These are phyloP conservation scores for Rhogogaster chlorosoma DNA, from an alignment of 2,888 invertebrate species.

Conservation along the genomic window DNA sequence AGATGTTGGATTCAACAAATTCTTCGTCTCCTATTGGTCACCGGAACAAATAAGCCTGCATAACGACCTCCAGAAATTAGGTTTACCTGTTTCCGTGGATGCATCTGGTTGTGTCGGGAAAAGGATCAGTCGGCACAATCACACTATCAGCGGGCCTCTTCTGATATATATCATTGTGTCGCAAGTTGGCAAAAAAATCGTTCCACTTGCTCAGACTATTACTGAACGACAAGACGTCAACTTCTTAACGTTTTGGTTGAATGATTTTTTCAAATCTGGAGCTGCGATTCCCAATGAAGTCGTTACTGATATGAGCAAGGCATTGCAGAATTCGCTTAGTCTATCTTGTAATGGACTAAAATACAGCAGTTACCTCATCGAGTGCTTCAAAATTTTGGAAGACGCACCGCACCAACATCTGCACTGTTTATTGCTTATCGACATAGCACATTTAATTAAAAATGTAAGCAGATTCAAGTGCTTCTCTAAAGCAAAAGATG, in stretches of 20 bases:
- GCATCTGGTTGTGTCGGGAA: neutral
- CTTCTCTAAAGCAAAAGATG: neutral
- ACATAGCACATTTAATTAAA: slow-evolving; percentile 30
- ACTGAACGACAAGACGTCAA: slow-evolving; percentile 53
- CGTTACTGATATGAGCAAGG: too few relatives aligned
- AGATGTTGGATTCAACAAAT: slow-evolving; percentile 5
- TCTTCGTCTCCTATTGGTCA: slow-evolving; percentile 14
- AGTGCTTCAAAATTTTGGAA: slow-evolving; percentile 23
- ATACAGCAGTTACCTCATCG: neutral
- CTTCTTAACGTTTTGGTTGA: slow-evolving; percentile 27
- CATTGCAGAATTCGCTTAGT: slow-evolving; percentile 15
- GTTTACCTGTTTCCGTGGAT: slow-evolving; percentile 14
- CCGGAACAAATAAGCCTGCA: slow-evolving; percentile 37
- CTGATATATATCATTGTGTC: slow-evolving; percentile 45
- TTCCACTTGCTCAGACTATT: slow-evolving; percentile 48
- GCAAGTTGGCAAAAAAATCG: slow-evolving; percentile 40
- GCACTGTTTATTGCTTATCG: slow-evolving; percentile 21
- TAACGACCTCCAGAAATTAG: slow-evolving; percentile 34
- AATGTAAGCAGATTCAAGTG: slow-evolving; percentile 35
- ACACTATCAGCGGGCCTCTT: neutral
- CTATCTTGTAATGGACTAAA: slow-evolving; percentile 6
- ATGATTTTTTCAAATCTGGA: slow-evolving; percentile 3
- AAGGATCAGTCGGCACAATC: neutral
- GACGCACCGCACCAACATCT: neutral
- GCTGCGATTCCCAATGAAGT: slow-evolving; percentile 24